These are phyloP conservation scores for Sesamia nonagrioides DNA, from an alignment of 1,140 invertebrate genomes.

Conservation along the genomic window DNA sequence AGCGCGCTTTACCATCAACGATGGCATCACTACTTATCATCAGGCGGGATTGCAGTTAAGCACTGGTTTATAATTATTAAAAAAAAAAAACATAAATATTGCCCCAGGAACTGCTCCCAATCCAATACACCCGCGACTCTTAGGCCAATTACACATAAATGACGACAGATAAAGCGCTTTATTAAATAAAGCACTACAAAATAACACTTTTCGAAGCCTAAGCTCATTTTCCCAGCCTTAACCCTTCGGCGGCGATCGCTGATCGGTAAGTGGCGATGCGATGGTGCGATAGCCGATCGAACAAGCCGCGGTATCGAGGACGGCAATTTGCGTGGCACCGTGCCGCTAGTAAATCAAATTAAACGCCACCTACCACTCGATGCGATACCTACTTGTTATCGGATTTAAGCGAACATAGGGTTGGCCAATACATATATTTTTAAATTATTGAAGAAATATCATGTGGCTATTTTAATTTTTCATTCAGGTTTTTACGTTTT, in stretches of 20 bases:
- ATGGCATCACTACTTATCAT: no score
- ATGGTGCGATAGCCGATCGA: slow-evolving; percentile 24
- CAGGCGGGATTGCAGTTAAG: no score
- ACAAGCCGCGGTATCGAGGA: slow-evolving; percentile 27
- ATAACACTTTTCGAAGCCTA: background rate
- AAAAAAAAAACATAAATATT: no score
- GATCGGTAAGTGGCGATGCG: slow-evolving; percentile 35
- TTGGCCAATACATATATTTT: background rate
- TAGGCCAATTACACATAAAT: background rate
- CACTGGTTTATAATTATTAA: no score
- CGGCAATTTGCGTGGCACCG: slow-evolving; percentile 42
- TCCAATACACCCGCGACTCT: no score
- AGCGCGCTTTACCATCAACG: no score
- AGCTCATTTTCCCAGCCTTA: slow-evolving; percentile 16
- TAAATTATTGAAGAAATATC: no score
- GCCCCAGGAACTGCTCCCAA: no score
- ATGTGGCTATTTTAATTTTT: no score
- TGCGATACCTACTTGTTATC: slow-evolving; percentile 46
- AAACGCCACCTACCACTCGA: slow-evolving; percentile 46
- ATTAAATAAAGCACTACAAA: slow-evolving; percentile 9
- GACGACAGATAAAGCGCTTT: background rate
- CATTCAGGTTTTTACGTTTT: no score
- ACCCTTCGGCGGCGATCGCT: slow-evolving; percentile 26
- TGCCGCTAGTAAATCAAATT: slow-evolving; percentile 46
- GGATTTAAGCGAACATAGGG: slow-evolving; percentile 20